Base-by-base conservation (phyloP, 2,797 vertebrate genomes). In the Anas bahamensis region DNA sequence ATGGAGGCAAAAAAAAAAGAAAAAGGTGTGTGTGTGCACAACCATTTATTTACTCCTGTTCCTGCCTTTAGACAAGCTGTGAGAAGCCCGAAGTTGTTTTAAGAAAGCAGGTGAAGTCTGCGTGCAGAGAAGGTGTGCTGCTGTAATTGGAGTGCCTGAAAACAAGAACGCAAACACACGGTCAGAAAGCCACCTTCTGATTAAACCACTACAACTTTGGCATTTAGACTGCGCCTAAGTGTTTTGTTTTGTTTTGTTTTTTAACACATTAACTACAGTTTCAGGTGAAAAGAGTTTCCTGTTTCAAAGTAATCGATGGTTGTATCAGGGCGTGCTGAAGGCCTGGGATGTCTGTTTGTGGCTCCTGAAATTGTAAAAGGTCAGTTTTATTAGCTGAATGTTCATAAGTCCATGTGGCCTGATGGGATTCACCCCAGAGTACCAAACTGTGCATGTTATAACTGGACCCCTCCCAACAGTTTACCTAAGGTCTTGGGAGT, bases 91-190 rank as follows among this genome's bases (percentile, higher is more conserved):
- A 26, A 4, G 31, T 24, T 53, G 19, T 14, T 42, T 19, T 39
- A n/a, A 61, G 33, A 17, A 26, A 79, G 69, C 31, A 17, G 33
- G 18, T 75, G 39, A 15, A 60, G 35, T 5, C 70, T 33, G 35
- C 2, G 4, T 7, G 6, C 6, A 15, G n/a, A 57, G 69, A 37
- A 60, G 59, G 59, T 52, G 33, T 6, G 1, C 33, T 18, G 56
- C 56, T 63, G 48, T 12, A 14, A 6, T 3, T 7, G 42, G 69
- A 37, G 46, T 52, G 50, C 44, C 35, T 56, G 55, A 41, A 35
- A 59, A 17, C 37, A 11, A 19, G 31, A 44, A 6, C 10, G 13
- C 8, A 48, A 48, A 2, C 0, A 0, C 1, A 0, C 12, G 4
- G 3, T 35, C 26, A 29, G 57, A 39, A 59, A 41, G n/a, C n/a